phyloP scores from a whole-genome alignment of 1,140 invertebrate genomes.

The Argopecten irradians region DNA sequence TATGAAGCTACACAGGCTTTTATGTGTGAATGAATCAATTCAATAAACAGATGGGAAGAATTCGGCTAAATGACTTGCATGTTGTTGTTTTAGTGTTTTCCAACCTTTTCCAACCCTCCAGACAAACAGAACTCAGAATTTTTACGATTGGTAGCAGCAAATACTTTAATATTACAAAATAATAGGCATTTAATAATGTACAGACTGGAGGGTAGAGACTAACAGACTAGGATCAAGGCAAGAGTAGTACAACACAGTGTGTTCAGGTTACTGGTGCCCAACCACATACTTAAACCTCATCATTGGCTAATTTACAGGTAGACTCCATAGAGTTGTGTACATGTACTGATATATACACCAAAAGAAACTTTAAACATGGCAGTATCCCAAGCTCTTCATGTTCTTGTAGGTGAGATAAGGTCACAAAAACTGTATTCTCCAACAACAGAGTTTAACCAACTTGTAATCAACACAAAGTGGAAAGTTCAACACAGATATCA shows the following conservation, averaged over 20 bases:
- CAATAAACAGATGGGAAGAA: not conserved
- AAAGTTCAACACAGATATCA: not conserved
- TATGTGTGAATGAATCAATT: not conserved
- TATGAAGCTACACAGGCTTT: not conserved
- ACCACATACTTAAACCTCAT: not conserved
- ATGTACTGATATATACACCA: not conserved
- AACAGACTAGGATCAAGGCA: not conserved
- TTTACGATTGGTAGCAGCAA: slow-evolving; percentile 29
- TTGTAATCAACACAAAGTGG: not conserved
- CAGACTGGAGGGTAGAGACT: not conserved
- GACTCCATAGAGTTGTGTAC: not conserved
- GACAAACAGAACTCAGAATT: slow-evolving; percentile 5
- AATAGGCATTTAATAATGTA: slow-evolving; percentile 30
- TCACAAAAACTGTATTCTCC: not conserved
- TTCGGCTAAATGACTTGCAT: not conserved
- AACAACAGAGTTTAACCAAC: not conserved
- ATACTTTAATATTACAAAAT: slow-evolving; percentile 37
- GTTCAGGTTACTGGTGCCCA: not conserved
- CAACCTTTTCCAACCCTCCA: not conserved
- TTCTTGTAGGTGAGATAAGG: not conserved
- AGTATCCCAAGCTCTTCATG: not conserved
- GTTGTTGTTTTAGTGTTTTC: not conserved
- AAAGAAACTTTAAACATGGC: not conserved
- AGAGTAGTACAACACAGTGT: not conserved
- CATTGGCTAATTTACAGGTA: not conserved